phyloP scores from a whole-genome alignment of 1,140 invertebrate species.

The Bemisia tabaci region DNA sequence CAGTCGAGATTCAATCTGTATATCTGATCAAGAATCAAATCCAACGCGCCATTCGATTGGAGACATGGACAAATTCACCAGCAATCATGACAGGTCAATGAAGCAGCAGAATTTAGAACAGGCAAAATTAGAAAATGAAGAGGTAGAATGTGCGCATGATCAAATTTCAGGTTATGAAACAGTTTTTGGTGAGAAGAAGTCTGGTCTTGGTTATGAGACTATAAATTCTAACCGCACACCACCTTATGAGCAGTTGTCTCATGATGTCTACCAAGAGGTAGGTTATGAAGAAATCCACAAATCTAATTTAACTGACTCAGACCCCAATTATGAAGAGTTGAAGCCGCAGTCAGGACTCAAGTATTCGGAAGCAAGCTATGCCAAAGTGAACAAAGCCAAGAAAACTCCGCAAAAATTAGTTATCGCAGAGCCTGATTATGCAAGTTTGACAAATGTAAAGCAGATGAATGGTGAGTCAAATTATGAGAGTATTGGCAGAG shows the following conservation, averaged over 20 bases:
- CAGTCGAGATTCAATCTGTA: conserved; percentile 5
- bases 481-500: conserved; percentile 19
- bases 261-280: conserved; percentile 3
- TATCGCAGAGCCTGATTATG: conserved; percentile 22
- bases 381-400: conserved; percentile 18
- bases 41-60: not conserved
- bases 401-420: conserved; percentile 2
- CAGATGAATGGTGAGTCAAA: conserved; percentile 18
- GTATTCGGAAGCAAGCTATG: conserved; percentile 13
- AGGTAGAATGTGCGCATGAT: not conserved
- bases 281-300: conserved; percentile 10
- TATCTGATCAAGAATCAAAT: not conserved
- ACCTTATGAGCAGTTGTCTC: not conserved
- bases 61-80: not conserved
- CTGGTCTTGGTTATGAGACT: conserved; percentile 10
- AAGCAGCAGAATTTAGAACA: not conserved
- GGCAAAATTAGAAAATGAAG: not conserved
- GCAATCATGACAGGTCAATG: not conserved
- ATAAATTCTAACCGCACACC: not conserved
- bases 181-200: not conserved
- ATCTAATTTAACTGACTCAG: conserved; percentile 7
- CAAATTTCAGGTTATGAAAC: conserved; percentile 7
- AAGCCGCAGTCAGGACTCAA: conserved; percentile 13
- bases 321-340: conserved; percentile 26
- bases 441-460: conserved; percentile 19